Percentiles rank a stretch among this genome's conserved stretches.
These are phyloP conservation scores for Slavum lentiscoides DNA, from an alignment of 2,888 invertebrate species.

Conservation along the genomic window DNA sequence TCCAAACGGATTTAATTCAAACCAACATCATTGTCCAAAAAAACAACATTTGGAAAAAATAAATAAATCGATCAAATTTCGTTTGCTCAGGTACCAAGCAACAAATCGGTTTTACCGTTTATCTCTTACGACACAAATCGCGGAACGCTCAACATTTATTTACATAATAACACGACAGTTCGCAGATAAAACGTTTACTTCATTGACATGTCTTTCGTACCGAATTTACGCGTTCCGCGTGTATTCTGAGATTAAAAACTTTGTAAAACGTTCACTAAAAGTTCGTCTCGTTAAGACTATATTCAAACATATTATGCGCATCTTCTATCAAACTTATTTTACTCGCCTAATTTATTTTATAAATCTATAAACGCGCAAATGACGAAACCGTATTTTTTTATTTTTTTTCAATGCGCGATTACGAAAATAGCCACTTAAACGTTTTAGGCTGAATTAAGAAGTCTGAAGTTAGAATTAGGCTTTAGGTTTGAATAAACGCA, in stretches of 20 bases:
- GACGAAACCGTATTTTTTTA: too few species aligned
- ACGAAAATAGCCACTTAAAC: too few species aligned
- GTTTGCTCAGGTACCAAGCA: background rate
- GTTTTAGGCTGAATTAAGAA: too few species aligned
- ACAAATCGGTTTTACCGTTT: slow-evolving; percentile 13
- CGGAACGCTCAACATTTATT: slow-evolving; percentile 19
- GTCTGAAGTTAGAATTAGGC: too few species aligned
- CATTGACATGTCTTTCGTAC: slow-evolving; percentile 14
- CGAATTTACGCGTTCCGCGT: background rate
- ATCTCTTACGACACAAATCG: slow-evolving; percentile 11
- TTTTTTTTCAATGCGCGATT: too few species aligned
- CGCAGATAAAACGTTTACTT: slow-evolving; percentile 19
- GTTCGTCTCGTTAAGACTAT: background rate
- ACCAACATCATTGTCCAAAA: too few species aligned
- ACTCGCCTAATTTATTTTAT: background rate
- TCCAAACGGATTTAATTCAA: too few species aligned
- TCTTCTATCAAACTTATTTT: slow-evolving; percentile 3
- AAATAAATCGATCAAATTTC: slow-evolving; percentile 4
- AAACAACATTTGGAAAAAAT: background rate
- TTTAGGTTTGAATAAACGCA: too few species aligned
- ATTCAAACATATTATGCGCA: background rate
- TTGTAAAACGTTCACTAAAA: background rate
- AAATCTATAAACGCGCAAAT: too few species aligned
- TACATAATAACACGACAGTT: slow-evolving; percentile 15
- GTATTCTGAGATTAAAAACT: slow-evolving; percentile 3